These are phyloP conservation scores for Polyploca ridens DNA, from an alignment of 2,888 invertebrate species.

Conservation along the genomic window DNA sequence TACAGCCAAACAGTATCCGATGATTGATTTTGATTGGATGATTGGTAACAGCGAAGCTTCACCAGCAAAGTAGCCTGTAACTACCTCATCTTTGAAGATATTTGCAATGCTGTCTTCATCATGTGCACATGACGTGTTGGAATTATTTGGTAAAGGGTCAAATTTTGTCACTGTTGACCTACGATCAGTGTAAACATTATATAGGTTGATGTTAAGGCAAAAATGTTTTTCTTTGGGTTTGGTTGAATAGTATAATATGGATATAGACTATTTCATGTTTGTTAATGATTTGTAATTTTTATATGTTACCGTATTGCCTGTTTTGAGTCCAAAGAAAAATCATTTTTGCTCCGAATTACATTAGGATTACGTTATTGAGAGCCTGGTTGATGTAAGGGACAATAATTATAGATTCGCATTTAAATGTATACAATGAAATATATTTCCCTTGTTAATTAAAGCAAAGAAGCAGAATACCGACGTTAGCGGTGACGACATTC, in stretches of 20 bases:
- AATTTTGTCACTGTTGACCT: conserved; percentile 33
- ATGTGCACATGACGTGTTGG: conserved; percentile 54
- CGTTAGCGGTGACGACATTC: conserved; percentile 64
- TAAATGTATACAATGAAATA: conserved; percentile 20
- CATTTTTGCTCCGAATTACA: conserved; percentile 25
- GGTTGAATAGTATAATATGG: not conserved
- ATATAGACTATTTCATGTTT: not conserved
- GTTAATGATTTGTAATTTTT: no score
- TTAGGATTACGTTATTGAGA: not conserved
- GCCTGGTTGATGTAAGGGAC: not conserved
- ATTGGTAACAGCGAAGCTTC: conserved; percentile 77
- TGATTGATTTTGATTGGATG: conserved; percentile 85
- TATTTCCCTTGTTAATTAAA: conserved; percentile 72
- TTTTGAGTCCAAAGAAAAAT: conserved; percentile 15
- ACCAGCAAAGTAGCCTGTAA: conserved; percentile 68
- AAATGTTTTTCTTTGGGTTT: conserved; percentile 23
- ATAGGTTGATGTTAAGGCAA: conserved; percentile 34
- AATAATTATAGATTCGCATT: not conserved
- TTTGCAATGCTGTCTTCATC: conserved; percentile 55
- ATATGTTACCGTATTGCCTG: not conserved
- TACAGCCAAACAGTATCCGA: conserved; percentile 83
- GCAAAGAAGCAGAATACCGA: conserved; percentile 77
- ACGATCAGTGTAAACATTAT: conserved; percentile 44
- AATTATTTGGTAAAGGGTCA: conserved; percentile 61
- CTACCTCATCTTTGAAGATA: conserved; percentile 65